Conservation (phyloP, 2,888 invertebrate species). For the Lithosia quadra region DNA sequence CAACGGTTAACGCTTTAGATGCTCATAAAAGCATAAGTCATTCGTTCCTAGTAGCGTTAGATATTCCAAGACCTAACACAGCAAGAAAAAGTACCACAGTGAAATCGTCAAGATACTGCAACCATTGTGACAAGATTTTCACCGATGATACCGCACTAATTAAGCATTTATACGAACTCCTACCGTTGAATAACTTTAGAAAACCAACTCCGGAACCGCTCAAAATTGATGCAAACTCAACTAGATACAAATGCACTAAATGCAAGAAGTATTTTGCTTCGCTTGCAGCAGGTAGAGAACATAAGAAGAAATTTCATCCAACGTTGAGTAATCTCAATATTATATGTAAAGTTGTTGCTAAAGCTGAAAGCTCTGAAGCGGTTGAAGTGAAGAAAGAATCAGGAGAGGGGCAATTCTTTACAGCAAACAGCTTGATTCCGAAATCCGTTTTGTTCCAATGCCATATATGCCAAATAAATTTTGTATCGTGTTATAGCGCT, state of each 20-base stretch:
- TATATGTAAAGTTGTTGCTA: constrained; percentile 13
- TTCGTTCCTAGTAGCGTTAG: constrained; percentile 60
- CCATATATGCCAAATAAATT: constrained; percentile 52
- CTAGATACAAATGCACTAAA: constrained; percentile 16
- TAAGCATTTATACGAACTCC: constrained; percentile 63
- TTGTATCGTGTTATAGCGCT: constrained; percentile 44
- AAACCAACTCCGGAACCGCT: constrained; percentile 17
- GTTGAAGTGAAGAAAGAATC: neutral
- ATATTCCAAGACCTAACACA: constrained; percentile 29
- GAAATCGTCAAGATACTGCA: constrained; percentile 47
- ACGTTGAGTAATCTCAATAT: constrained; percentile 2
- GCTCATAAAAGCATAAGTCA: constrained; percentile 66
- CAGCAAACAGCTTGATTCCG: constrained; percentile 41
- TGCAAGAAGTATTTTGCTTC: constrained; percentile 17
- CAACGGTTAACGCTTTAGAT: constrained; percentile 63
- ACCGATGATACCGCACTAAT: constrained; percentile 57
- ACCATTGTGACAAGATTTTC: constrained; percentile 63
- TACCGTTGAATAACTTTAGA: constrained; percentile 46
- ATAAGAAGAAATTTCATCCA: constrained; percentile 12
- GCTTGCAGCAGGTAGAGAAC: constrained; percentile 5
- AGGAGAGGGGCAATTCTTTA: constrained; percentile 19
- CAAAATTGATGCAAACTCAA: constrained; percentile 6
- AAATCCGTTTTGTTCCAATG: constrained; percentile 58
- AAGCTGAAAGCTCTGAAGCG: neutral
- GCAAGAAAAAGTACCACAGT: constrained; percentile 40